Percentiles rank a stretch among this genome's conserved stretches.
Conservation (phyloP, 2,113 vertebrate species). For the Boulengeromyrus knoepffleri region DNA sequence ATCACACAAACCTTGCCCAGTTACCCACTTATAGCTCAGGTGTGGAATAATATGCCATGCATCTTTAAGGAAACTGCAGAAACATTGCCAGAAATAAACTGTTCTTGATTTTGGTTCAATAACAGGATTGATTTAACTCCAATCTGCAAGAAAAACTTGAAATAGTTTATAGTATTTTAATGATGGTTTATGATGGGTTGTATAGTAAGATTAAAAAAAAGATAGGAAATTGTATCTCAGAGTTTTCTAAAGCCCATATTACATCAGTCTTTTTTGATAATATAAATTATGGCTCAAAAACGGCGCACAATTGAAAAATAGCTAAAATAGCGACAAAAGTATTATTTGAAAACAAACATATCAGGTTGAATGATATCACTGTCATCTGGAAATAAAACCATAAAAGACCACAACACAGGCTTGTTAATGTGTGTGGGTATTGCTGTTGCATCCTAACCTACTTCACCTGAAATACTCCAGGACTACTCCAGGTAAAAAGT, state of each 20-base stretch:
- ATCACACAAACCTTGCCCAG: neutral
- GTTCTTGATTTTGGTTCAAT: neutral
- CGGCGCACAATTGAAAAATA: neutral
- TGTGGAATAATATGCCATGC: neutral
- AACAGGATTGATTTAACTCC: neutral
- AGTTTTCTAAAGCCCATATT: neutral
- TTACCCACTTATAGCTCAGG: neutral
- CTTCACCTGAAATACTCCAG: neutral
- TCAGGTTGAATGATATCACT: neutral
- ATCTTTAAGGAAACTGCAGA: neutral
- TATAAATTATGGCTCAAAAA: neutral
- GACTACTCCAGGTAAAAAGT: neutral
- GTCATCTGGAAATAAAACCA: neutral
- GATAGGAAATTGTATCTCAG: neutral
- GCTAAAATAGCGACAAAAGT: neutral
- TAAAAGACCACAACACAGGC: neutral
- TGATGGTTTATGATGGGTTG: neutral
- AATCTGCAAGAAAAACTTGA: neutral
- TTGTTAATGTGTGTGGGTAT: neutral
- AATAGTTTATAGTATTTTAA: neutral
- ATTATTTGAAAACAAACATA: neutral
- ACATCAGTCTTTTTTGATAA: neutral
- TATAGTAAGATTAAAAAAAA: neutral
- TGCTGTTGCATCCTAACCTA: neutral
- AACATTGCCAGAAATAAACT: neutral